Conservation (phyloP, 2,888 invertebrate genomes). For the Synanthedon myopaeformis region DNA sequence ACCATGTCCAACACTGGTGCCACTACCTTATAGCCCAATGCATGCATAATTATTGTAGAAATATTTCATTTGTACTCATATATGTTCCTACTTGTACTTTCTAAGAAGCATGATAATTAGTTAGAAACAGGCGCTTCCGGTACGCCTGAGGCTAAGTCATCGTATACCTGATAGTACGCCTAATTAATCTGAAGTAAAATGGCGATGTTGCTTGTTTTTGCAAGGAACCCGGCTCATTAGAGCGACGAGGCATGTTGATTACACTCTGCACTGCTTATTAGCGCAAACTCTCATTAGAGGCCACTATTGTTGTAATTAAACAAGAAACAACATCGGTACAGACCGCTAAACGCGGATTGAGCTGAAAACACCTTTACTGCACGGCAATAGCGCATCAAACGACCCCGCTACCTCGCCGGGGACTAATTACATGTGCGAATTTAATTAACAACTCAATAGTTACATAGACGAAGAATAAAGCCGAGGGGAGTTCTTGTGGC, state of each 20-base stretch:
- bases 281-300: slow-evolving; percentile 69
- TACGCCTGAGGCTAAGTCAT: slow-evolving; percentile 15
- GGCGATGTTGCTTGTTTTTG: slow-evolving; percentile 63
- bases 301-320: slow-evolving; percentile 71
- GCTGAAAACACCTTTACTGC: slow-evolving; percentile 34
- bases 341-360: slow-evolving; percentile 22
- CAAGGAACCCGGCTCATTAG: slow-evolving; percentile 67
- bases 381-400: slow-evolving; percentile 19
- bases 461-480: slow-evolving; percentile 28
- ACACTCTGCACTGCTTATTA: slow-evolving; percentile 70
- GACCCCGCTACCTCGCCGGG: slow-evolving; percentile 9
- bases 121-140: slow-evolving; percentile 41
- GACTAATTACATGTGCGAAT: slow-evolving; percentile 53
- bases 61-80: too few relatives aligned
- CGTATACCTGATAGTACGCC: slow-evolving; percentile 45
- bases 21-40: too few relatives aligned
- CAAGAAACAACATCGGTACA: slow-evolving; percentile 53
- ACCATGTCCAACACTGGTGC: too few relatives aligned
- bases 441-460: slow-evolving; percentile 68
- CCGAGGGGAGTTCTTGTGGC: slow-evolving; percentile 53
- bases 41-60: too few relatives aligned
- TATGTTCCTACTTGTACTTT: slow-evolving; percentile 14
- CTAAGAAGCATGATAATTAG: slow-evolving; percentile 34
- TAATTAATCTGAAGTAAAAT: slow-evolving; percentile 68
- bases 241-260: slow-evolving; percentile 67